Evolutionary conservation across 2,113 vertebrate species (phyloP), one percentile per base, ranked within the genome.

Genomic region (Bubalus kerabau): DNA sequence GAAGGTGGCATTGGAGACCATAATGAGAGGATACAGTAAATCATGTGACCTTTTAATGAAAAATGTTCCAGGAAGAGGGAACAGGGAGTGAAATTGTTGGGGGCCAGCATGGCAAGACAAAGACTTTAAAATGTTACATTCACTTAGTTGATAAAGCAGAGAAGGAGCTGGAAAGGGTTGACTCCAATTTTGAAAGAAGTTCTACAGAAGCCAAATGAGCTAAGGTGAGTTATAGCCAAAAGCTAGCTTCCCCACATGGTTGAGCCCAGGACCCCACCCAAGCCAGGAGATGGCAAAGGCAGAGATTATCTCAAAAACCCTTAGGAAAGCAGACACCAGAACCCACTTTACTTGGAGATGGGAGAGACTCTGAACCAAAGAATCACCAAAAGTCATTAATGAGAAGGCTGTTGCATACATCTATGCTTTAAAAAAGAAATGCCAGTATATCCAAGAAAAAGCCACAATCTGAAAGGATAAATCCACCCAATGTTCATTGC

Each of bases 31-130:
- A 21, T 19, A 0, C 8, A 62, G 23, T 2, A 5, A 78, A 23
- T 30, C 56, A 19, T 2, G 10, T n/a, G 48, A 64, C 57, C 81
- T 54, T 36, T 14, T 32, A 15, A 6, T 28, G 87, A 32, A 36
- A 36, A 32, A 3, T 15, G 10, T 32, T 84, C 87, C 50, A 17
- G 60, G 32, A 50, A 67, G 40, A 76, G 19, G 81, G 24, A 80
- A 78, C 19, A 50, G 80, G 54, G 2, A 1, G 2, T 2, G 2
- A 56, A 62, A 13, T 1, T 0, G 6, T 48, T 6, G 24, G 78
- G 24, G 43, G 5, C 64, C 86, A 48, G 8, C 26, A 2, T 1
- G 7, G 43, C 32, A 57, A 82, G n/a, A 59, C 84, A 71, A 71
- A 71, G n/a, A 17, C 19, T 23, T 36, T 36, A 71, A 36, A 71